phyloP scores from a whole-genome alignment of 2,113 vertebrate species.

The Vireo altiloquus region DNA sequence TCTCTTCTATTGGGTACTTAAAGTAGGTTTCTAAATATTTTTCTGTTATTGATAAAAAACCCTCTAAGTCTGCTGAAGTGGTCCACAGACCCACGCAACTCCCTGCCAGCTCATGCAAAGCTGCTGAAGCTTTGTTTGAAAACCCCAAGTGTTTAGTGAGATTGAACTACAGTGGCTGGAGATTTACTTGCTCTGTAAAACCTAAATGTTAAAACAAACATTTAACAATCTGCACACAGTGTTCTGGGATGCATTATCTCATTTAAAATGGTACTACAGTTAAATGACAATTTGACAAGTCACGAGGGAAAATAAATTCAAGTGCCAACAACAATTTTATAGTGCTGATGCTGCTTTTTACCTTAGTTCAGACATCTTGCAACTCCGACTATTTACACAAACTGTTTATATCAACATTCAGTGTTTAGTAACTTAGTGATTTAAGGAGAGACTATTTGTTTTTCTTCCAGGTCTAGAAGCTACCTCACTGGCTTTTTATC shows the following conservation, averaged over 20 bases:
- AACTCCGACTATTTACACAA: background rate
- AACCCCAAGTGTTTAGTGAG: background rate
- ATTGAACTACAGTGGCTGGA: background rate
- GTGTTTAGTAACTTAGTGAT: background rate
- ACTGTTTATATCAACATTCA: background rate
- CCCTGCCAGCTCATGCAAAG: background rate
- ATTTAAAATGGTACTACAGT: background rate
- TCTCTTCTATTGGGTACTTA: background rate
- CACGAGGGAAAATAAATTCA: background rate
- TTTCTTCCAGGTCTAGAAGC: background rate
- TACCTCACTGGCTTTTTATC: background rate
- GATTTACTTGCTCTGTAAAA: background rate
- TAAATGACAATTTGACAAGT: background rate
- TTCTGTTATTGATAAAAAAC: background rate
- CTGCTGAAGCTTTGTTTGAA: background rate
- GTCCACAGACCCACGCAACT: fast-evolving
- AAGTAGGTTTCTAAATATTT: background rate
- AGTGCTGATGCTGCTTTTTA: background rate
- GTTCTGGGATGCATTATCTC: background rate
- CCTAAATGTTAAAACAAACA: background rate
- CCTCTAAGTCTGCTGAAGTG: background rate
- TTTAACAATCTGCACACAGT: background rate
- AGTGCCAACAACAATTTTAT: background rate
- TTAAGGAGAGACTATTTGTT: background rate
- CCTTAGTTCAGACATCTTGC: background rate